phyloP scores from a whole-genome alignment of 2,113 vertebrate species.

The Galemys pyrenaicus region DNA sequence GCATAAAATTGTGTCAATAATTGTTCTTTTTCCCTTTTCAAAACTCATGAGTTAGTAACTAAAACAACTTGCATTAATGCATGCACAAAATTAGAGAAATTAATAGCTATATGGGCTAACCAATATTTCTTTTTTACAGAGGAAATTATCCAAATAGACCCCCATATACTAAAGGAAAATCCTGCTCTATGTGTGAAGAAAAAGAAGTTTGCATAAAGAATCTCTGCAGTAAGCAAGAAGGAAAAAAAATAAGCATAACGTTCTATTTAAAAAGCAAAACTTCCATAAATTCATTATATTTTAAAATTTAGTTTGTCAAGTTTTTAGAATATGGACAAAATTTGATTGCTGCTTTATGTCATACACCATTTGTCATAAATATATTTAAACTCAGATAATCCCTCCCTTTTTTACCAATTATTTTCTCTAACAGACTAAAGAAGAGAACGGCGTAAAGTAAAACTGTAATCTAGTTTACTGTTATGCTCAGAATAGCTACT shows the following conservation, averaged over 20 bases:
- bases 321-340: neutral
- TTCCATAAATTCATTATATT: neutral
- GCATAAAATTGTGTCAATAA: neutral
- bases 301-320: neutral
- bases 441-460: neutral
- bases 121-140: constrained; percentile 52
- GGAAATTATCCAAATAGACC: neutral
- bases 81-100: neutral
- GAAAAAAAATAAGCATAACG: neutral
- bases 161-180: constrained; percentile 74
- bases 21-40: constrained; percentile 20
- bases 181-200: constrained; percentile 80
- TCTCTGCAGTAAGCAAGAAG: constrained; percentile 85
- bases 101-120: neutral
- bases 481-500: neutral
- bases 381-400: neutral
- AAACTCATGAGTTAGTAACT: neutral
- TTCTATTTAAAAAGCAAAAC: neutral
- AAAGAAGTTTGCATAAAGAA: constrained; percentile 74
- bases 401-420: neutral
- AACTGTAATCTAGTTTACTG: neutral
- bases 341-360: neutral
- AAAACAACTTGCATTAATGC: neutral
- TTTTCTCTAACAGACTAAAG: neutral
- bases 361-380: constrained; percentile 11